A percentile compares a stretch with the other conserved stretches of the same genome.
phyloP scores from a whole-genome alignment of 23 tunicate species.

The Diplosoma virens region DNA sequence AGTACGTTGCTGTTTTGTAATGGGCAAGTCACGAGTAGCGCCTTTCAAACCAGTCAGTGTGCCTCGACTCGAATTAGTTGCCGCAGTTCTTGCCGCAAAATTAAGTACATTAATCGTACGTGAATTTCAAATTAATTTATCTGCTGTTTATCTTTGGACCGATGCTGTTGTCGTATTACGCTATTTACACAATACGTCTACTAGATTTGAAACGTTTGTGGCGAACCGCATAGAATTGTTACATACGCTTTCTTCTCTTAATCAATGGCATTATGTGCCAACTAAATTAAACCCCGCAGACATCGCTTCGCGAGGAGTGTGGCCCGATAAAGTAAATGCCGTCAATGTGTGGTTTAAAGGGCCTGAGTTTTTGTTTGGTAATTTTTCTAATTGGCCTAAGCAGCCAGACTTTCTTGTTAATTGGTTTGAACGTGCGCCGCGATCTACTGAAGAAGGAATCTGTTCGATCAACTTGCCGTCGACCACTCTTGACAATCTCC shows the following conservation, averaged over 20 bases:
- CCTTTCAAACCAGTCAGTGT: constrained; percentile 12
- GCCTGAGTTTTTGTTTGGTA: neutral
- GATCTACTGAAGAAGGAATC: neutral
- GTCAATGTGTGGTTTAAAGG: neutral
- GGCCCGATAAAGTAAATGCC: neutral
- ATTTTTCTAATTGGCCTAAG: neutral
- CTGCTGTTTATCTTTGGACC: neutral
- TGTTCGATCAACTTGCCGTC: no score
- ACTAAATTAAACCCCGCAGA: neutral
- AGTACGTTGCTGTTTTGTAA: constrained; percentile 1
- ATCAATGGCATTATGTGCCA: constrained; percentile 10
- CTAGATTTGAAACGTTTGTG: constrained; percentile 13
- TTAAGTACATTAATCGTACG: neutral
- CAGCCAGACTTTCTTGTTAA: neutral
- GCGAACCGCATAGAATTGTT: constrained; percentile 23
- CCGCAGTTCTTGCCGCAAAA: constrained; percentile 25
- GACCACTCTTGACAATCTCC: neutral
- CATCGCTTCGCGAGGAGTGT: neutral
- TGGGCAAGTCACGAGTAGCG: constrained; percentile 21
- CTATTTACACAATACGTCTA: constrained; percentile 10
- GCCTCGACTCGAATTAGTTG: constrained; percentile 13
- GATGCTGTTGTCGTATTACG: constrained; percentile 21
- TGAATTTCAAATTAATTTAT: neutral
- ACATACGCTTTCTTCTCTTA: neutral
- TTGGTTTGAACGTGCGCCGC: neutral